Evolutionary conservation across 1,140 invertebrate species (phyloP).

Genomic region (Epicauta chinensis): DNA sequence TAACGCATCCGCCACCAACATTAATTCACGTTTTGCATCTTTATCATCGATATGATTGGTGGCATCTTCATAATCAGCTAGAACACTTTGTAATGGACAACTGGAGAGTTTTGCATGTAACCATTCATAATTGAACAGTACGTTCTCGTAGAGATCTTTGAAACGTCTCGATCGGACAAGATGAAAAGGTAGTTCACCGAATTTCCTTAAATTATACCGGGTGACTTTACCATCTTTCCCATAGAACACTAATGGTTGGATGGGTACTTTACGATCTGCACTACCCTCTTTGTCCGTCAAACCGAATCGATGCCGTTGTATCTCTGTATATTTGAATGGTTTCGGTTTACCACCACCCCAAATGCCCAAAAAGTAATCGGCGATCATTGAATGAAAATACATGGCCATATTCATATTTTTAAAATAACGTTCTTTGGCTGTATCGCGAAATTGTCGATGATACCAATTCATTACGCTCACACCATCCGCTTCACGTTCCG

Average conservation of each 20-base stretch:
- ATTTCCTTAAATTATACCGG: conserved; percentile 85
- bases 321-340: conserved; percentile 95
- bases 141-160: conserved; percentile 87
- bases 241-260: conserved; percentile 89
- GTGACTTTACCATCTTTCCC: conserved; percentile 82
- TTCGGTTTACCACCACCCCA: conserved; percentile 93
- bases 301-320: conserved; percentile 82
- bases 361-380: conserved; percentile 95
- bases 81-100: conserved; percentile 88
- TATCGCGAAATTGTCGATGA: conserved; percentile 89
- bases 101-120: conserved; percentile 92
- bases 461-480: conserved; percentile 98
- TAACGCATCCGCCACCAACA: conserved; percentile 91
- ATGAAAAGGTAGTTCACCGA: conserved; percentile 93
- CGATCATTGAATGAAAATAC: conserved; percentile 95
- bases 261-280: conserved; percentile 92
- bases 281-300: conserved; percentile 85
- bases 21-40: conserved; percentile 78
- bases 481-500: conserved; percentile 93
- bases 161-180: conserved; percentile 84
- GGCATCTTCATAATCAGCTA: conserved; percentile 95
- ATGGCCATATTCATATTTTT: conserved; percentile 94
- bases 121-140: conserved; percentile 97
- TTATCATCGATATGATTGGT: conserved; percentile 78
- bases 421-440: conserved; percentile 91